Conservation (phyloP, 30 jellyfish, hydroid and myxozoan genomes). For the Mastigias papua region DNA sequence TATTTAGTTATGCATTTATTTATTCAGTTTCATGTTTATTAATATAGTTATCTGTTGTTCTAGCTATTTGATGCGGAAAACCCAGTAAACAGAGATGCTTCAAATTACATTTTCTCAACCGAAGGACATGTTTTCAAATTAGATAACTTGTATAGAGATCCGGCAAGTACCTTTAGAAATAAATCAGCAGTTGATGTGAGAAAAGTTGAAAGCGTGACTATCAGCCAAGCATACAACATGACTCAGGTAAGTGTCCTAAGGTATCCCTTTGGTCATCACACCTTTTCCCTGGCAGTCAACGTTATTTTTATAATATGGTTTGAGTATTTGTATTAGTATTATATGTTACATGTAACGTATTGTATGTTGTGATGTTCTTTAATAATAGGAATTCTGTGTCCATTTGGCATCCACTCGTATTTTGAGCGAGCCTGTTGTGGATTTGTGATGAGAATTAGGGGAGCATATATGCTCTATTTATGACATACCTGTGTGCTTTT, state of each 20-base stretch:
- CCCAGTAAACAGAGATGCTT: slow-evolving; percentile 91
- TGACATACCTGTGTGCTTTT: too few relatives aligned
- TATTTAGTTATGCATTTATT: not conserved
- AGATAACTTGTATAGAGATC: slow-evolving; percentile 78
- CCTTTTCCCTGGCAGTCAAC: too few relatives aligned
- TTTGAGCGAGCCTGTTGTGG: too few relatives aligned
- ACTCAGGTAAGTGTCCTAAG: slow-evolving; percentile 42
- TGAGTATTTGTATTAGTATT: too few relatives aligned
- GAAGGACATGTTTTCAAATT: slow-evolving; percentile 95
- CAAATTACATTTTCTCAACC: slow-evolving; percentile 93
- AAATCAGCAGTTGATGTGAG: not conserved
- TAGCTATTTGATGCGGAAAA: slow-evolving; percentile 91
- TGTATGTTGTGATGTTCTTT: too few relatives aligned
- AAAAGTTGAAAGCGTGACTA: slow-evolving; percentile 24
- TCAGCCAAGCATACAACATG: slow-evolving; percentile 26
- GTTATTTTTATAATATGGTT: too few relatives aligned
- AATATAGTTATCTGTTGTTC: not conserved
- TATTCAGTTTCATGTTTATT: not conserved
- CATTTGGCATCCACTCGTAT: too few relatives aligned
- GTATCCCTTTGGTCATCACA: too few relatives aligned
- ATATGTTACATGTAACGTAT: too few relatives aligned
- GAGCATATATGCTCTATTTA: too few relatives aligned
- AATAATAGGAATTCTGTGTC: too few relatives aligned
- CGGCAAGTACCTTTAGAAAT: not conserved
- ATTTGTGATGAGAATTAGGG: too few relatives aligned